Base-by-base conservation (phyloP, 2,113 vertebrate genomes). In the Lagopus muta region DNA sequence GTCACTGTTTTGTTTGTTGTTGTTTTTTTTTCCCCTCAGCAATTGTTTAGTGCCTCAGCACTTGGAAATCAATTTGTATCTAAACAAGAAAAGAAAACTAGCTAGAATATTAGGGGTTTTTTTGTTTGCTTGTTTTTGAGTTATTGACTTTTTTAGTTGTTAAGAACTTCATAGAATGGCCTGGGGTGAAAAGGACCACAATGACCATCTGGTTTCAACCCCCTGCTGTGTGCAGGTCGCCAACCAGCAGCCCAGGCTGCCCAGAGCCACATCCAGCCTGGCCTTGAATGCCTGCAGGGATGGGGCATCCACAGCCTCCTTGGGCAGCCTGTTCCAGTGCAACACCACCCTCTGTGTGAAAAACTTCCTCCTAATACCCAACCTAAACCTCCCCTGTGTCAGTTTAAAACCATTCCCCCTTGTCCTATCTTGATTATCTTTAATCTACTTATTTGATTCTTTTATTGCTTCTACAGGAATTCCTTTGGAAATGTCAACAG, bases 401-500 rank as follows among this genome's bases (percentile, higher is more conserved):
- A 50, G 21, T 50, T 50, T 50, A 22, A 50, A 24, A 50, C 48
- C 48, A 24, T 50, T 50, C 22, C 22, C 48, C 21, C 48, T 50
- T 50, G 22, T 50, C 48, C 22, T 50, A 24, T 50, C 47, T 13
- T 58, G 11, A 13, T 86, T 75, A 11, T 80, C 61, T 21, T 8
- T 70, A 3, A 24, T 74, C 61, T 76, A 55, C 2, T 0, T 67
- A 19, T 84, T 88, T 84, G 17, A 94, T 25, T 54, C 47, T 25
- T 67, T 25, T 64, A 40, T 94, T 87, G 21, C 67, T 94, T 70
- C 60, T 75, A 22, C 54, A 98, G 98, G 93, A 82, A 86, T 96
- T 90, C 94, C 97, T 65, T 89, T 97, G 60, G 97, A 97, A 93
- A 82, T 96, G 82, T 34, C 96, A 54, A 55, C 92, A 48, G 89